Conservation (phyloP, 1,140 invertebrate species). For the Anastatus disparis region DNA sequence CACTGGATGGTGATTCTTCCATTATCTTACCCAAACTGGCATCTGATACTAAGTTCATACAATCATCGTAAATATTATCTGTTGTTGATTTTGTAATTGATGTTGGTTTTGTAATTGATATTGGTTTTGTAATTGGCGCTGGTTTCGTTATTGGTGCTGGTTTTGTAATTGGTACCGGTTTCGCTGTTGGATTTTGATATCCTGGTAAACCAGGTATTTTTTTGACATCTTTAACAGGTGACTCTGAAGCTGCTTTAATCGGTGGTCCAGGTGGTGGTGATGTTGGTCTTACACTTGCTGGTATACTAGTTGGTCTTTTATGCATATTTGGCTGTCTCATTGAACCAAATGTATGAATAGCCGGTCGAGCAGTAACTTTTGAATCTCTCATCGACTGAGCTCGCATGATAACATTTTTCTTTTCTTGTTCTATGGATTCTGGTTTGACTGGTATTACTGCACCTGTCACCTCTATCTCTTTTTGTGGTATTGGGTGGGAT, state of each 20-base stretch:
- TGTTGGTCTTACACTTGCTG: constrained; percentile 70
- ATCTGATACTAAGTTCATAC: constrained; percentile 73
- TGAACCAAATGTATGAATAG: constrained; percentile 81
- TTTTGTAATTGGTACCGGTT: constrained; percentile 47
- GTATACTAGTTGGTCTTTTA: constrained; percentile 78
- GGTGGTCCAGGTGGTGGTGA: constrained; percentile 75
- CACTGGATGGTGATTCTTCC: constrained; percentile 71
- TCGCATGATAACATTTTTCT: constrained; percentile 71
- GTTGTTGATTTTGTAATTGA: too few species aligned
- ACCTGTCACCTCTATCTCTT: constrained; percentile 71
- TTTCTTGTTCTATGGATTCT: constrained; percentile 55
- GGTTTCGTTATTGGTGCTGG: too few species aligned
- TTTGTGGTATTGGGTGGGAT: constrained; percentile 81
- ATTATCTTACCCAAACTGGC: constrained; percentile 72
- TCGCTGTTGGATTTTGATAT: constrained; percentile 64
- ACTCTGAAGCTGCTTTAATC: constrained; percentile 40
- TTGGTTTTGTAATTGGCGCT: too few species aligned
- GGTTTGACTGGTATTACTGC: constrained; percentile 69
- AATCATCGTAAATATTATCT: constrained; percentile 79
- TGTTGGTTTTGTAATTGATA: too few species aligned
- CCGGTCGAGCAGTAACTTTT: constrained; percentile 69
- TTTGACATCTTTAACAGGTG: constrained; percentile 51
- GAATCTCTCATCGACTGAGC: constrained; percentile 80
- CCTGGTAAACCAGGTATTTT: constrained; percentile 65
- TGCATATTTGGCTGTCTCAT: constrained; percentile 72